Evolutionary conservation across 2,797 vertebrate species (phyloP).

Genomic region (Rhynchonycteris naso): DNA sequence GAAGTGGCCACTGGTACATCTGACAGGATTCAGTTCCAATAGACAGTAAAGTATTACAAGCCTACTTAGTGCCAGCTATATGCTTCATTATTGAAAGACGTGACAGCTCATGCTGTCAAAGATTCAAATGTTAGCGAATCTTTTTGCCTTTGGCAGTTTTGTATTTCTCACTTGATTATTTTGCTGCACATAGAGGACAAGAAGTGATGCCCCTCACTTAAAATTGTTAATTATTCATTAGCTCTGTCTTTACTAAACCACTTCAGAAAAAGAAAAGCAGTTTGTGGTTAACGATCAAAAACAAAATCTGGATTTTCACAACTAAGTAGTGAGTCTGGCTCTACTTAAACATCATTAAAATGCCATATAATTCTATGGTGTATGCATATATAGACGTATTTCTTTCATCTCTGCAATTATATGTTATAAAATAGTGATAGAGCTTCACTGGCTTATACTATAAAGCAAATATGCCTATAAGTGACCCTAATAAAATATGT

Average conservation of each 20-base stretch:
- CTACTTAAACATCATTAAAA: constrained; percentile 80
- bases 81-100: neutral
- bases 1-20: neutral
- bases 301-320: constrained; percentile 78
- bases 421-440: constrained; percentile 75
- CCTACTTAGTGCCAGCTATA: neutral
- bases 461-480: constrained; percentile 80
- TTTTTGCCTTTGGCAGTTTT: neutral
- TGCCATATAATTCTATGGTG: constrained; percentile 56
- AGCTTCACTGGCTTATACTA: constrained; percentile 70
- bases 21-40: neutral
- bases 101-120: neutral
- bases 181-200: neutral
- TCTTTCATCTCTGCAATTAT: constrained; percentile 80
- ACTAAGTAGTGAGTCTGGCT: constrained; percentile 58
- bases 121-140: neutral
- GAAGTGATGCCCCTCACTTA: neutral
- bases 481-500: constrained; percentile 79
- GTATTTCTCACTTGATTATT: neutral
- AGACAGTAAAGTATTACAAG: neutral
- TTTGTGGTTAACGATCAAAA: constrained; percentile 55
- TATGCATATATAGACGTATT: constrained; percentile 71
- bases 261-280: constrained; percentile 55
- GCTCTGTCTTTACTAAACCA: constrained; percentile 4
- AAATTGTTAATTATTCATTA: constrained; percentile 51